Evolutionary conservation across 2,797 vertebrate genomes (phyloP).

Genomic region (Brachyrhaphis roseni): DNA sequence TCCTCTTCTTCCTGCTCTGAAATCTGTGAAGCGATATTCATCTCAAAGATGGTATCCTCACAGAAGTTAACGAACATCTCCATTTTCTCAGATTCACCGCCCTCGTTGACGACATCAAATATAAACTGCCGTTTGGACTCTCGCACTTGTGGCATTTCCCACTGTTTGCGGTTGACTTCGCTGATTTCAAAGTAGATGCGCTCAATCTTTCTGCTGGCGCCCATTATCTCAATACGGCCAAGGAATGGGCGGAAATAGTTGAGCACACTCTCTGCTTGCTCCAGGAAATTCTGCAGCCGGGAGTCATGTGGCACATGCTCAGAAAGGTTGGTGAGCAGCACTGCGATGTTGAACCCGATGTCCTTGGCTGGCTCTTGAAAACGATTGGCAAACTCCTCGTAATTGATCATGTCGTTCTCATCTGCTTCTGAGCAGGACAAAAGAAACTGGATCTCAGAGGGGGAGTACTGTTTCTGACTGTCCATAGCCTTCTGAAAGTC

Average conservation of each 20-base stretch:
- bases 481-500: constrained; percentile 99
- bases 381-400: constrained; percentile 90
- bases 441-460: constrained; percentile 94
- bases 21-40: constrained; percentile 96
- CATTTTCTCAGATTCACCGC: constrained; percentile 96
- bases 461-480: constrained; percentile 94
- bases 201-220: constrained; percentile 92
- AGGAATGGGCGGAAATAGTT: constrained; percentile 95
- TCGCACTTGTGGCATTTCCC: constrained; percentile 98
- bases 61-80: constrained; percentile 98
- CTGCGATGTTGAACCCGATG: constrained; percentile 96
- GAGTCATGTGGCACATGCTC: constrained; percentile 95
- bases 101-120: constrained; percentile 97
- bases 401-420: constrained; percentile 98
- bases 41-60: constrained; percentile 99
- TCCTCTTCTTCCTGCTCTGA: constrained; percentile 91
- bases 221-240: constrained; percentile 97
- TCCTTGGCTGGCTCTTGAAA: constrained; percentile 96
- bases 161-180: constrained; percentile 92
- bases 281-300: constrained; percentile 89
- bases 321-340: constrained; percentile 92
- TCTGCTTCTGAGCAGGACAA: constrained; percentile 95
- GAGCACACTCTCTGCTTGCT: constrained; percentile 89
- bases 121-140: constrained; percentile 98
- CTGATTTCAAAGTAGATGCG: constrained; percentile 98